These are phyloP conservation scores for Ptychoptera contaminata DNA, from an alignment of 2,888 invertebrate species.

Conservation along the genomic window DNA sequence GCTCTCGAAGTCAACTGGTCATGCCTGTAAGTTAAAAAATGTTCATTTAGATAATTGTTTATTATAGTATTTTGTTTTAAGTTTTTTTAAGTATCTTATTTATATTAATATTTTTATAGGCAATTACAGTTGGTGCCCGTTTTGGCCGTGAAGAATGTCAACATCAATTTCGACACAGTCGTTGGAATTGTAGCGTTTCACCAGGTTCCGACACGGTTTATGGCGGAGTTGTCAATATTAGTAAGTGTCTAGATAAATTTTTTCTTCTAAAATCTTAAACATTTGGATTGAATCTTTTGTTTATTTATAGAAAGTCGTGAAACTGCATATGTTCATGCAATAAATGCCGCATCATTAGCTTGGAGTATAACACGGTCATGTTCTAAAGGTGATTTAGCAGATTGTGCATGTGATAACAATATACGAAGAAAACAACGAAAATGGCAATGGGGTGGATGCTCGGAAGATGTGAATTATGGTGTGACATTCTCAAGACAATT, in stretches of 20 bases:
- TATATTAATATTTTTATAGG: conserved; percentile 35
- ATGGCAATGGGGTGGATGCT: conserved; percentile 91
- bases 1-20: conserved; percentile 11
- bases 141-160: conserved; percentile 83
- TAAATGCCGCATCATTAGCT: conserved; percentile 78
- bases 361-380: conserved; percentile 79
- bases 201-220: conserved; percentile 52
- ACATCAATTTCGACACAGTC: conserved; percentile 68
- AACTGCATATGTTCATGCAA: conserved; percentile 76
- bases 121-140: conserved; percentile 63
- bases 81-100: background rate
- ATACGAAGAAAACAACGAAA: conserved; percentile 59
- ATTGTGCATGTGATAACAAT: conserved; percentile 75
- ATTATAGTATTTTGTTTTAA: conserved; percentile 14
- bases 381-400: conserved; percentile 68
- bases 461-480: conserved; percentile 75
- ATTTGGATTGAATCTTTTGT: background rate
- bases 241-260: conserved; percentile 42
- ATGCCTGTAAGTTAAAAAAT: conserved; percentile 8
- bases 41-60: background rate
- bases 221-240: conserved; percentile 66
- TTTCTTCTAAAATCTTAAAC: background rate
- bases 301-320: conserved; percentile 61
- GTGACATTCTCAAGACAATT: conserved; percentile 75
- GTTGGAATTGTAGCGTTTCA: conserved; percentile 66